Base-by-base conservation (phyloP, 2,797 vertebrate species). In the Decapterus maruadsi region DNA sequence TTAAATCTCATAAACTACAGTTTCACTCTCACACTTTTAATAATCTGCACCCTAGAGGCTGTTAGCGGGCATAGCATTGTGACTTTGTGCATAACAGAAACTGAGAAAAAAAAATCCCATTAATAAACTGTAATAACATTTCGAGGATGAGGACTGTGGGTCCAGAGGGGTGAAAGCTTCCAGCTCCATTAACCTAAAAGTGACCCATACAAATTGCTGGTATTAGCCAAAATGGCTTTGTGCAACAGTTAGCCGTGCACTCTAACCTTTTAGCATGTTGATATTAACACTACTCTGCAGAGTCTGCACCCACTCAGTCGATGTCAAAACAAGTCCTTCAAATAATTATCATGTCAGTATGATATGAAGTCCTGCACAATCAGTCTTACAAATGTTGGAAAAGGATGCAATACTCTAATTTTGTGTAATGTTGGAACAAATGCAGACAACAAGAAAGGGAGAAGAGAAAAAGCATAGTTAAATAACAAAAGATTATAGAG, bases 111-210 rank as follows among this genome's bases (percentile, higher is more conserved):
- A 40, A 50, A 46, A 48, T 26, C 63, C 20, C 26, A 76, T 68
- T 68, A 58, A 67, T 19, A 54, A 67, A 79, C 19, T 72, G 43
- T 69, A 60, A 71, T 55, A 56, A 61, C 17, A 61, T 53, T 78
- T 43, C 75, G 16, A 65, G 38, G 50, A 65, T 42, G 29, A 72
- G 53, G 72, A 45, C 70, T 40, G 40, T 42, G 56, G 51, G 31
- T 63, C 55, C 69, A 13, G 9, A 34, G 42, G 71, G 55, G 40
- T 77, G 45, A 77, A 77, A 54, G 42, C 70, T 51, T 56, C 29
- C 13, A 31, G 50, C 63, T 48, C 42, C 29, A 80, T 83, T 70
- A 82, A 82, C 70, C 74, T 26, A 29, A 61, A 31, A 53, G 43
- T 68, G 60, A 65, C 72, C 59, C 54, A 8, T 14, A 59, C 22